Percentiles rank a stretch among this genome's conserved stretches.
These are phyloP conservation scores for Etheostoma spectabile DNA, from an alignment of 2,113 vertebrate genomes.

Conservation along the genomic window DNA sequence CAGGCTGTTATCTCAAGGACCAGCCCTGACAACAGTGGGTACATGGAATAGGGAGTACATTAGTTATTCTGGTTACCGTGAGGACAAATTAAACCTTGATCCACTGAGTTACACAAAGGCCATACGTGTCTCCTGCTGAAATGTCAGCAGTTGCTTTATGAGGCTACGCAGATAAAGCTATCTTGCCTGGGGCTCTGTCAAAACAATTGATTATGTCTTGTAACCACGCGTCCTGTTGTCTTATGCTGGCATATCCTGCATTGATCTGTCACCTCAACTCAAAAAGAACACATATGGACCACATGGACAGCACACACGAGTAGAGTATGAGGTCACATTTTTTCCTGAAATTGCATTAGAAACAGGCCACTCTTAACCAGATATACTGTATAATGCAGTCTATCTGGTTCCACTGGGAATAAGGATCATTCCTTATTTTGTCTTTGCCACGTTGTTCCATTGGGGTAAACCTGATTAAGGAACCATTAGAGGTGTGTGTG, in stretches of 20 bases:
- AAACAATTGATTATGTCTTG: background rate
- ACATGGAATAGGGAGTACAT: background rate
- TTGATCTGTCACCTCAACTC: background rate
- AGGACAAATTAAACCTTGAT: slow-evolving; percentile 28
- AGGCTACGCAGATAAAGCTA: background rate
- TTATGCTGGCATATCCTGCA: background rate
- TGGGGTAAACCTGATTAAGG: slow-evolving; percentile 17
- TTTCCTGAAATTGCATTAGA: background rate
- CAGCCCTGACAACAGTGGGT: background rate
- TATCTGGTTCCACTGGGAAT: slow-evolving; percentile 27
- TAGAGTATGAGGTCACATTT: background rate
- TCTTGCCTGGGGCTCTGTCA: background rate
- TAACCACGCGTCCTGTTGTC: background rate
- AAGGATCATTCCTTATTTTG: too few species aligned
- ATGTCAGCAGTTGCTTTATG: slow-evolving; percentile 50
- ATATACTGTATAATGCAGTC: background rate
- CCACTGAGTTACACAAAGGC: slow-evolving; percentile 39
- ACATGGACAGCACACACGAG: background rate
- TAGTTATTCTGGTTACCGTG: slow-evolving; percentile 6
- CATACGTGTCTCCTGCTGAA: slow-evolving; percentile 42
- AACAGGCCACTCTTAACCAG: background rate
- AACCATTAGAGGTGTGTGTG: slow-evolving; percentile 31
- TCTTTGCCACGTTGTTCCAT: slow-evolving; percentile 27
- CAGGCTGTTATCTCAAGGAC: background rate
- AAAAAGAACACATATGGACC: background rate